These are phyloP conservation scores for Drosophila bocqueti DNA, from an alignment of 1,140 invertebrate species.

Conservation along the genomic window DNA sequence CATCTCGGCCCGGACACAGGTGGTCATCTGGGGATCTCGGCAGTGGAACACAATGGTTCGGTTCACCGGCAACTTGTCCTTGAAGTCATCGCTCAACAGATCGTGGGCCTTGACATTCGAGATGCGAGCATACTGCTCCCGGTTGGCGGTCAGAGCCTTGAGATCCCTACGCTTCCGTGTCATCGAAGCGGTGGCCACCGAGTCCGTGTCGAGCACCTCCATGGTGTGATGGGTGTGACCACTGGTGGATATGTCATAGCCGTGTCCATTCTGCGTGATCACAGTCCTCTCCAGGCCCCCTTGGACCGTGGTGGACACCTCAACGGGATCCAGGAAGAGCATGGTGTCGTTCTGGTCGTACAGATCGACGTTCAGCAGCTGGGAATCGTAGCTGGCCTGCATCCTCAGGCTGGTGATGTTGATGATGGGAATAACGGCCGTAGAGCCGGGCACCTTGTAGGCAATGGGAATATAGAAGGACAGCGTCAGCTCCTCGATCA, in stretches of 20 bases:
- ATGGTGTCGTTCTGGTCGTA: constrained; percentile 73
- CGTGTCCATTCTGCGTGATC: constrained; percentile 46
- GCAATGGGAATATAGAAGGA: constrained; percentile 76
- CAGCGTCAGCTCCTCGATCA: constrained; percentile 68
- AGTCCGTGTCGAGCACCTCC: constrained; percentile 49
- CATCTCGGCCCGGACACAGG: constrained; percentile 74
- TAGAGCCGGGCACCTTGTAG: constrained; percentile 53
- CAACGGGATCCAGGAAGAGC: constrained; percentile 64
- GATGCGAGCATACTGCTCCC: constrained; percentile 80
- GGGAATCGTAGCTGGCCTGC: constrained; percentile 74
- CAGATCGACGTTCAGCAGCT: constrained; percentile 62
- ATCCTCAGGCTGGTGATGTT: constrained; percentile 70
- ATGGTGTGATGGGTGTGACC: constrained; percentile 56
- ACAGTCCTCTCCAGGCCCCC: constrained; percentile 35
- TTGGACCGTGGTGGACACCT: constrained; percentile 34
- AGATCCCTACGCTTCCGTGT: constrained; percentile 62
- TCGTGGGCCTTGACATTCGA: constrained; percentile 71
- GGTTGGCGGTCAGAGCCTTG: constrained; percentile 63
- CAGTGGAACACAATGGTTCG: constrained; percentile 84
- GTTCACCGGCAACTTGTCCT: constrained; percentile 75
- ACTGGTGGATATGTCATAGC: constrained; percentile 60
- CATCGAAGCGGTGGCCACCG: constrained; percentile 62
- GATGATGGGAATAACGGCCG: constrained; percentile 66
- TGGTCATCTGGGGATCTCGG: constrained; percentile 69
- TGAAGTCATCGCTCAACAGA: constrained; percentile 74